Evolutionary conservation across 1,140 invertebrate species (phyloP), one percentile per base, ranked within the genome.

Genomic region (Euglossa dilemma): DNA sequence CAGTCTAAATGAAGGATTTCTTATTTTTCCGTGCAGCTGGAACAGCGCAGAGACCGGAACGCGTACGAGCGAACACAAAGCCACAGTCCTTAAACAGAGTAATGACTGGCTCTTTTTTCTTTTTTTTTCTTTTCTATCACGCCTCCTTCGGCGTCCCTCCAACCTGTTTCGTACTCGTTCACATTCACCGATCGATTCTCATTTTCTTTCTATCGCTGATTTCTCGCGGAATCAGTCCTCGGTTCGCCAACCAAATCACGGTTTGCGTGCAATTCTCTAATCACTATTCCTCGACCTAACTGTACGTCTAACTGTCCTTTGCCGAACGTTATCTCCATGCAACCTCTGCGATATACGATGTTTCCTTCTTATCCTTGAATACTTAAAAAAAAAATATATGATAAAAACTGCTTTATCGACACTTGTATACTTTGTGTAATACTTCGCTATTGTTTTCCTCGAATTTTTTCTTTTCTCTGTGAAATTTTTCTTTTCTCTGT

Each of bases 1-100:
- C 28, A 23, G 54, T 75, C n/a, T 28, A 63, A 75, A 75, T 14
- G 73, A 75, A 75, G 57, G n/a, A 67, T 66, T 67, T 78, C 45
- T 78, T 47, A 61, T 59, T 56, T 67, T 67, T 78, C 36, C 36
- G 23, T 54, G 20, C 28, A 77, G 23, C 6, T 18, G 63, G n/a
- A 67, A 67, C 45, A 43, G 20, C 23, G 23, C 75, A 45, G 16
- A 56, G 50, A 78, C n/a, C 52, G 52, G 28, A 67, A 67, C 36
- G 36, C 28, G 23, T 7, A 12, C 14, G 8, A 9, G 3, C 0
- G 47, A 56, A 36, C 50, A 78, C 43, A 61, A 74, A 74, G 43
- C 16, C 56, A n/a, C n/a, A 20, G n/a, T 28, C 23, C 0, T 78
- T 25, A 67, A 56, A 25, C 36, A n/a, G 45, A 52, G 11, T 64